Conservation (phyloP, 2,797 vertebrate genomes). For the Picus viridis region DNA sequence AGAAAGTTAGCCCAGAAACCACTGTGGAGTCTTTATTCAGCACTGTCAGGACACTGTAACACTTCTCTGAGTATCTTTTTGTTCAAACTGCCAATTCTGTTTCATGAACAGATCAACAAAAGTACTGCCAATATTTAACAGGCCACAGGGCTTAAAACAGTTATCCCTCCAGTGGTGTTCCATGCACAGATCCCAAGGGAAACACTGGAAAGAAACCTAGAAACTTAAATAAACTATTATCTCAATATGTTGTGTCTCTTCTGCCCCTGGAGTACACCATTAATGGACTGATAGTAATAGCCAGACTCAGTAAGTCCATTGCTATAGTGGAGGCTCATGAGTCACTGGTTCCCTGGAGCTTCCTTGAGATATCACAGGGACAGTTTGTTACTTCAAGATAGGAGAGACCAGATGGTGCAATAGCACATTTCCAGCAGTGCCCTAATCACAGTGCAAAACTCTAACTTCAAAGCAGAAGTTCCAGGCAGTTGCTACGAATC, state of each 20-base stretch:
- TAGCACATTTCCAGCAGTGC: background rate
- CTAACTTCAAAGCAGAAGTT: background rate
- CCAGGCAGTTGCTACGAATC: background rate
- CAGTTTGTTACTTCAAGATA: background rate
- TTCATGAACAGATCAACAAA: background rate
- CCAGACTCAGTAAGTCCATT: background rate
- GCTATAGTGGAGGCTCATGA: background rate
- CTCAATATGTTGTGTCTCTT: background rate
- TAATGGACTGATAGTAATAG: background rate
- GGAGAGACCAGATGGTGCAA: constrained; percentile 10
- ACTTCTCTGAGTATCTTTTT: background rate
- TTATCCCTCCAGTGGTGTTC: background rate
- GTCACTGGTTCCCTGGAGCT: constrained; percentile 17
- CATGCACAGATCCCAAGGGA: background rate
- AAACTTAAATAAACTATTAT: background rate
- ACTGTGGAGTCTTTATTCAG: background rate
- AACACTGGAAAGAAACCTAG: background rate
- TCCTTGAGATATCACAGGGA: background rate
- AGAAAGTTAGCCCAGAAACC: background rate
- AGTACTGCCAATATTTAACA: background rate
- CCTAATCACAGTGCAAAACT: background rate
- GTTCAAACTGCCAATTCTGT: background rate
- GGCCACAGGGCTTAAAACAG: background rate
- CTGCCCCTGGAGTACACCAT: background rate
- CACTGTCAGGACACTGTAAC: background rate